These are phyloP conservation scores for Dasysyrphus tricinctus DNA, from an alignment of 2,888 invertebrate species.

Conservation along the genomic window DNA sequence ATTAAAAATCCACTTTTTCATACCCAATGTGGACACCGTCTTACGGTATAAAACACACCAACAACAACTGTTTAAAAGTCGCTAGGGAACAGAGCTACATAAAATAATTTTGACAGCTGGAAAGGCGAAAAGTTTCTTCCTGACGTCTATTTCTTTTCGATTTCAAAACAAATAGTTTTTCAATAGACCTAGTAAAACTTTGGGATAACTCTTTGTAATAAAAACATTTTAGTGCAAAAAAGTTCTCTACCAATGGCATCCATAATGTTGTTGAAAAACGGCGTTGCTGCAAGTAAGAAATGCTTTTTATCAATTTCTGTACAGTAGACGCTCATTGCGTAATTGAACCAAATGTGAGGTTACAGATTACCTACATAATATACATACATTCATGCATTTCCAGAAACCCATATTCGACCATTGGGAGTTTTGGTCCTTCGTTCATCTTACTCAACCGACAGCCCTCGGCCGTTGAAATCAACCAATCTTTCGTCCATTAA, in stretches of 20 bases:
- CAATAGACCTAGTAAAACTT: neutral
- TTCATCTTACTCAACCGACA: conserved; percentile 79
- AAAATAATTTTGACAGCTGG: neutral
- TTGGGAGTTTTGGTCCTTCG: conserved; percentile 81
- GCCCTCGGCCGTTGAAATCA: conserved; percentile 82
- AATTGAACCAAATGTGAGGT: conserved; percentile 50
- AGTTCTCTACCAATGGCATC: conserved; percentile 79
- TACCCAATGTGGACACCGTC: no score
- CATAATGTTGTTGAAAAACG: conserved; percentile 80
- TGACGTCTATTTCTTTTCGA: neutral
- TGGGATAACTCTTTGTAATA: neutral
- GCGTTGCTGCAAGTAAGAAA: conserved; percentile 78
- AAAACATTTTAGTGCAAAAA: neutral
- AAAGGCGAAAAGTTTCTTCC: neutral
- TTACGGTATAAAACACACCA: no score
- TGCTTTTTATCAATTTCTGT: neutral
- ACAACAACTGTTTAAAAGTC: no score
- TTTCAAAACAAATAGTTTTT: conserved; percentile 28
- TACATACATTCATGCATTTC: conserved; percentile 12
- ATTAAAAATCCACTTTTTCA: no score
- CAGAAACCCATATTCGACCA: conserved; percentile 80
- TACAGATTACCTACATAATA: conserved; percentile 13
- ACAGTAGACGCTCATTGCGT: conserved; percentile 46
- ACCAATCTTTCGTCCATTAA: conserved; percentile 88
- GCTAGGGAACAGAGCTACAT: no score